Evolutionary conservation across 2,888 invertebrate species (phyloP), one percentile per base, ranked within the genome.

Genomic region (Hirtodrosophila cameraria): DNA sequence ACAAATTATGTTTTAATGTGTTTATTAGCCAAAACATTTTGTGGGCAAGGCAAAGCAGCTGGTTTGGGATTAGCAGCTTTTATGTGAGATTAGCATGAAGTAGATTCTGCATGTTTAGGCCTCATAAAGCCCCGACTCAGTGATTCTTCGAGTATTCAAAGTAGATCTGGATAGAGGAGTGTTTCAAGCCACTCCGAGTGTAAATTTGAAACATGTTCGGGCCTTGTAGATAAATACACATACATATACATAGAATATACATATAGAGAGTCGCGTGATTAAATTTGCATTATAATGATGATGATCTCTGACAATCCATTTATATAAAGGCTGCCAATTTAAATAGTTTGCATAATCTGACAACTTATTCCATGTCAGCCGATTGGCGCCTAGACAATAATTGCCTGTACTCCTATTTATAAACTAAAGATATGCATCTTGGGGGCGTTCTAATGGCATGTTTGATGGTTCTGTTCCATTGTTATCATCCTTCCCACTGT

Each of bases 1-100:
- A 80, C 78, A 80, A 83, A 85, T 85, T 68, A 70, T 66, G 53
- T 66, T 68, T 76, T 86, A 85, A 85, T 86, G 84, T 84, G 84
- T 85, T 85, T 76, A 85, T 81, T 76, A 86, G 70, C 41, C 28
- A 33, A 58, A 55, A 61, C 55, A 49, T 63, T 55, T 52, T 46
- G 49, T 20, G 42, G 8, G n/a, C 23, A 23, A 20, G 46, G 20
- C 33, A 36, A 16, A 7, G 15, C 7, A 13, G 15, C 9, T 30
- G 27, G 7, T 16, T 15, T 1, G 9, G 55, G 70, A 57, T 66
- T 54, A 70, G 36, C 55, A 23, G 36, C 36, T 5, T 45, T 52
- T 48, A 36, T 46, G 36, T 2, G 15, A 46, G 73, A 55, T 67
- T 63, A 54, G 33, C 65, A 53, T 59, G 62, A 45, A 48, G 31